These are phyloP conservation scores for Procavia capensis DNA, from an alignment of 2,113 vertebrate species.

Conservation along the genomic window DNA sequence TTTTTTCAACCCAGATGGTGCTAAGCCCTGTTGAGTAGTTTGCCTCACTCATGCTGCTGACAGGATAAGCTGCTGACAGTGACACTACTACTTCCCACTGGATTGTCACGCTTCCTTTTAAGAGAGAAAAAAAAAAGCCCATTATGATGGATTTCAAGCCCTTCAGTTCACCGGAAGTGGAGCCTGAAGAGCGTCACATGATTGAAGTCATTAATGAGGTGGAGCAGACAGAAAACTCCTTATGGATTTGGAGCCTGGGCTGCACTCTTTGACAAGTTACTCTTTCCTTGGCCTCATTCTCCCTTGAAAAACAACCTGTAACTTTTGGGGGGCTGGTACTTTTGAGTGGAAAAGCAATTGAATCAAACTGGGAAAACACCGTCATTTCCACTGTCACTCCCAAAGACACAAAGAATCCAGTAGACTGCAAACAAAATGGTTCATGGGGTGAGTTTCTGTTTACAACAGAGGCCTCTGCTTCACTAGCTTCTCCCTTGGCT, in stretches of 20 bases:
- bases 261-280: neutral
- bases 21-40: neutral
- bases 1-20: neutral
- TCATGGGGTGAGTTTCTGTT: neutral
- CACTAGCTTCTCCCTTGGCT: neutral
- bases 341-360: neutral
- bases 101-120: neutral
- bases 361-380: neutral
- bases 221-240: neutral
- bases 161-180: neutral
- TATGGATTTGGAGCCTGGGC: neutral
- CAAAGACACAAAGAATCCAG: neutral
- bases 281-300: neutral
- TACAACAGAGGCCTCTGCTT: neutral
- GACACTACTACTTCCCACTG: neutral
- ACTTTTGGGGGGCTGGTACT: neutral
- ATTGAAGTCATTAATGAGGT: neutral
- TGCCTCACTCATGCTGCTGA: neutral
- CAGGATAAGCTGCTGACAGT: neutral
- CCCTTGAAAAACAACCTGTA: neutral
- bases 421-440: neutral
- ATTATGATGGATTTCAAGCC: neutral
- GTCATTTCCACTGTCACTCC: neutral
- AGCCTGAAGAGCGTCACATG: neutral
- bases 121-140: neutral